A percentile compares a stretch with the other conserved stretches of the same genome.
Evolutionary conservation across 2,888 invertebrate species (phyloP).

Genomic region (Perizoma flavofasciatum): DNA sequence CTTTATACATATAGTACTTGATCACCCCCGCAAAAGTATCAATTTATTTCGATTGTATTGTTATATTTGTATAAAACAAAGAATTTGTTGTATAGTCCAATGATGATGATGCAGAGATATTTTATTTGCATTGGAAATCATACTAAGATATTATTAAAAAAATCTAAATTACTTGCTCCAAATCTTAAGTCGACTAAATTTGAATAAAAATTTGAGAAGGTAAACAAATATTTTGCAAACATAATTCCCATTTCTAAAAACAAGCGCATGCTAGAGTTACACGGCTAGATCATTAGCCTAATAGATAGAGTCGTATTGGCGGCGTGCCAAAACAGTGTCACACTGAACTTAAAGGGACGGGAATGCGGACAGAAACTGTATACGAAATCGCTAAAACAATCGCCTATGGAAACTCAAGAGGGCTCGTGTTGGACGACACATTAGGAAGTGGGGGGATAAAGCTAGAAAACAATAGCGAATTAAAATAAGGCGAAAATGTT

Average conservation of each 20-base stretch:
- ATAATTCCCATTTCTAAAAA: slow-evolving; percentile 18
- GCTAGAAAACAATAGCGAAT: slow-evolving; percentile 5
- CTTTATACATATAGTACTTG: too few relatives aligned
- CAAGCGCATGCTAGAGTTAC: slow-evolving; percentile 31
- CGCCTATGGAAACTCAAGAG: slow-evolving; percentile 11
- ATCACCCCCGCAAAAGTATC: too few relatives aligned
- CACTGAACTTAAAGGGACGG: slow-evolving; percentile 32
- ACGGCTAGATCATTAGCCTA: slow-evolving; percentile 37
- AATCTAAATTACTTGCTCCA: too few relatives aligned
- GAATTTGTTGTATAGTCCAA: too few relatives aligned
- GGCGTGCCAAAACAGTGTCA: slow-evolving; percentile 28
- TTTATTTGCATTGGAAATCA: too few relatives aligned
- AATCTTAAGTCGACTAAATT: too few relatives aligned
- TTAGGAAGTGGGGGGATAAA: background rate
- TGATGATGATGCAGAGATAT: too few relatives aligned
- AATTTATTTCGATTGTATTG: too few relatives aligned
- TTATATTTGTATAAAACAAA: too few relatives aligned
- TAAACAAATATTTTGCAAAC: background rate
- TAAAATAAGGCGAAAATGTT: background rate
- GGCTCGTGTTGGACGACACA: background rate
- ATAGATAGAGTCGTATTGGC: slow-evolving; percentile 36
- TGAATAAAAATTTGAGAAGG: background rate
- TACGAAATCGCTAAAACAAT: slow-evolving; percentile 14
- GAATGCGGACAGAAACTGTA: slow-evolving; percentile 27
- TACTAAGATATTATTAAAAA: too few relatives aligned